Evolutionary conservation across 2,113 vertebrate species (phyloP).

Genomic region (Ceuthmochares aereus): DNA sequence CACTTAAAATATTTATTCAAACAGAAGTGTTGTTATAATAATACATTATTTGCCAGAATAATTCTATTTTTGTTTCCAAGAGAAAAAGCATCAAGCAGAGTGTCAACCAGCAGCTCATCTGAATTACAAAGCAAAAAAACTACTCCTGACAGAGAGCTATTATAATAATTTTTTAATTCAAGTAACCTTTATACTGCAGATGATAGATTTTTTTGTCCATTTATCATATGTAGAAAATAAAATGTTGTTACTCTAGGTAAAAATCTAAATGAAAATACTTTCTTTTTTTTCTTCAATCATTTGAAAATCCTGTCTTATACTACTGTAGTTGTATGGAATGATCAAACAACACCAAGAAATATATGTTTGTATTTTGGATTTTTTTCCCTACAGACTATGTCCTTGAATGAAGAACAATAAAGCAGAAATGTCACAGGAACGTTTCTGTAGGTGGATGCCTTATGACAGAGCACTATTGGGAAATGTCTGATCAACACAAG

Average conservation of each 20-base stretch:
- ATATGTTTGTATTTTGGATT: background rate
- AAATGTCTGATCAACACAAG: slow-evolving; percentile 7
- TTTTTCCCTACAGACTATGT: background rate
- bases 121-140: background rate
- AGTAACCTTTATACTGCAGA: background rate
- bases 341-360: background rate
- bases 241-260: background rate
- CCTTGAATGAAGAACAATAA: slow-evolving; percentile 49
- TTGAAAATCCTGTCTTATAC: background rate
- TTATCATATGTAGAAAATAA: background rate
- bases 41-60: background rate
- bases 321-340: background rate
- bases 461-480: background rate
- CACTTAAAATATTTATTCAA: background rate
- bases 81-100: background rate
- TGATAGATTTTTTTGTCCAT: background rate
- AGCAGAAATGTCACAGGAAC: slow-evolving; percentile 24
- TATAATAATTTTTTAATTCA: background rate
- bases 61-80: background rate
- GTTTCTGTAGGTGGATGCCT: background rate
- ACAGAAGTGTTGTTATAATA: background rate
- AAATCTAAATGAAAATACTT: background rate
- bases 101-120: background rate
- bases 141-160: background rate
- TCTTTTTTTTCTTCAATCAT: background rate